Base-by-base conservation (phyloP, 2,113 vertebrate genomes). In the Pelusios castaneus region DNA sequence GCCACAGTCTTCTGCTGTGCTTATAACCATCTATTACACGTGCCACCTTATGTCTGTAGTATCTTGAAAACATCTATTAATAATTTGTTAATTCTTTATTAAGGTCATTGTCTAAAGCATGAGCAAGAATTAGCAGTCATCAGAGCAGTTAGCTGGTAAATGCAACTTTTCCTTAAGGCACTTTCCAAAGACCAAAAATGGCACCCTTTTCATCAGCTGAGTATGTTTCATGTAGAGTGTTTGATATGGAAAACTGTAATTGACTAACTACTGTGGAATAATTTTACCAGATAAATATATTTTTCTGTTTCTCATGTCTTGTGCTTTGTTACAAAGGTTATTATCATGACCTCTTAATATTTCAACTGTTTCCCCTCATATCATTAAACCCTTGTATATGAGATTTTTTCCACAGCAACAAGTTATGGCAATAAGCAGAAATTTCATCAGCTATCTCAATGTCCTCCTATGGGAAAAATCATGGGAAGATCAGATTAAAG, bases 251-350 rank as follows among this genome's bases (percentile, higher is more conserved):
- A 91, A 77, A 85, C 86, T 89, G 70, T 90, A 96, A 97, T 52
- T 89, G 93, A 92, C 92, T 91, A 96, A 93, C 92, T 91, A 92
- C 92, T 75, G 63, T 77, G 54, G 82, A 97, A 92, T 94, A 87
- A 92, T 94, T 92, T 92, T 91, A 90, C 88, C 86, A 84, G 86
- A 43, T 95, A 88, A 95, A 87, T 90, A 84, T 87, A 94, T 81
- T 84, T 94, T 84, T 83, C 87, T 51, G 47, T 92, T 97, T 96
- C 91, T 94, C 80, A 85, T 92, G 92, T 76, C 85, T 94, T 1
- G 3, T 83, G 94, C 83, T 94, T 97, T 95, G 89, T 75, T 75
- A 75, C n/a, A 91, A n/a, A 90, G 56, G 82, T 56, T 80, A 91
- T 93, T 95, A 89, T 87, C 85, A 24, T 1, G 0, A 91, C 91